Evolutionary conservation across 2,797 vertebrate species (phyloP).

Genomic region (Mycteria americana): DNA sequence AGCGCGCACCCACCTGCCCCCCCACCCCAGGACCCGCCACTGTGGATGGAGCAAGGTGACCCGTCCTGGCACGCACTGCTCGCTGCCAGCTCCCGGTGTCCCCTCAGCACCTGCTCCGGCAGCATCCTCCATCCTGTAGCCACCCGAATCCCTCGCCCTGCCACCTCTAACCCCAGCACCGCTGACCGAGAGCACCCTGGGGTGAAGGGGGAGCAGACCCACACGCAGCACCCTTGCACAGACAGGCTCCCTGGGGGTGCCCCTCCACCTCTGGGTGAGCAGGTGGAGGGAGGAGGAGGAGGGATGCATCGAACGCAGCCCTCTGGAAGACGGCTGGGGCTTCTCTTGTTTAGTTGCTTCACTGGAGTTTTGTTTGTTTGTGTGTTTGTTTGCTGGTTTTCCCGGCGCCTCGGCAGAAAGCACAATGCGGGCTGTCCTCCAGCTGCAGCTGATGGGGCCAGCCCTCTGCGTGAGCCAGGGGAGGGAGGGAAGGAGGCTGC

Average conservation of each 20-base stretch:
- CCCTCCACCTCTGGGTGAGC: not conserved
- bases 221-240: not conserved
- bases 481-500: not conserved
- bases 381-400: not conserved
- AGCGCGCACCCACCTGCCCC: not conserved
- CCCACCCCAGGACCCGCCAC: not conserved
- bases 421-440: constrained; percentile 37
- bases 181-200: not conserved
- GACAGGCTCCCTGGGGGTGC: not conserved
- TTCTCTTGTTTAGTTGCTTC: not conserved
- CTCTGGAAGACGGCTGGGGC: not conserved
- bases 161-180: not conserved
- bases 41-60: not conserved
- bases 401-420: not conserved
- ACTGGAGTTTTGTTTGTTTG: not conserved
- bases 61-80: not conserved
- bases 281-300: constrained; percentile 18
- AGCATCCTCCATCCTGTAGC: not conserved
- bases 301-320: not conserved
- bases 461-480: not conserved
- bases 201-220: not conserved
- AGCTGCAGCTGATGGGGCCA: constrained; percentile 11
- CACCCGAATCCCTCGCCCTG: rapidly evolving
- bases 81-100: not conserved
- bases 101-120: not conserved